Evolutionary conservation across 2,797 vertebrate species (phyloP), one percentile per base, ranked within the genome.

Genomic region (Forpus xanthops): DNA sequence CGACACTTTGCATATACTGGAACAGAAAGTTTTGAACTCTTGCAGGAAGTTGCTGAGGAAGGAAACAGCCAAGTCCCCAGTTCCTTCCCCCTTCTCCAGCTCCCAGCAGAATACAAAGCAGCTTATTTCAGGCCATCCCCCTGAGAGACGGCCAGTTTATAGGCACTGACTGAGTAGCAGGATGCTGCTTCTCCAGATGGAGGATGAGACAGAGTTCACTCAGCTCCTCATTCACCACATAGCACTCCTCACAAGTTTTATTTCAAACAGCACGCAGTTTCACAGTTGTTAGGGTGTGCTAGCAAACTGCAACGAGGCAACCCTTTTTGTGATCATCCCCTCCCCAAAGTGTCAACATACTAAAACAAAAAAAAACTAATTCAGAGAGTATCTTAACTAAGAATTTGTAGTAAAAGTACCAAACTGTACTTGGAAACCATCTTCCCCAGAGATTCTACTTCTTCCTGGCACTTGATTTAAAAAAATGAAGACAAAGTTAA

Each of bases 141-240:
- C 33, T 4, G 5, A 64, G 35, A 70, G 15, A 53, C 0, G 0
- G 7, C 3, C 50, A 9, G 30, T 60, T 84, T 5, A 37, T 0
- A 4, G 45, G 50, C 64, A 33, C 41, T 49, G 27, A 10, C 23
- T 11, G 21, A 6, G 24, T 3, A 81, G 37, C 18, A 53, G 27
- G n/a, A 42, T 35, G 27, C 21, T 42, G 12, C 33, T 30, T n/a
- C 42, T 70, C 24, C 23, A 72, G 11, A 18, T 8, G 25, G 19
- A 35, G 19, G 19, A 62, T 2, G 8, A 31, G 55, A 44, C 31
- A 73, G 39, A 68, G 39, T 15, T 72, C n/a, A 0, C 39, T 31
- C 56, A 55, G 49, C 16, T 45, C 3, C 2, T 45, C 41, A 24
- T 31, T 81, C 55, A 55, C 50, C 35, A 53, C 35, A 23, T 4